phyloP scores from a whole-genome alignment of 2,113 vertebrate genomes.

The Chlamydotis undulata region DNA sequence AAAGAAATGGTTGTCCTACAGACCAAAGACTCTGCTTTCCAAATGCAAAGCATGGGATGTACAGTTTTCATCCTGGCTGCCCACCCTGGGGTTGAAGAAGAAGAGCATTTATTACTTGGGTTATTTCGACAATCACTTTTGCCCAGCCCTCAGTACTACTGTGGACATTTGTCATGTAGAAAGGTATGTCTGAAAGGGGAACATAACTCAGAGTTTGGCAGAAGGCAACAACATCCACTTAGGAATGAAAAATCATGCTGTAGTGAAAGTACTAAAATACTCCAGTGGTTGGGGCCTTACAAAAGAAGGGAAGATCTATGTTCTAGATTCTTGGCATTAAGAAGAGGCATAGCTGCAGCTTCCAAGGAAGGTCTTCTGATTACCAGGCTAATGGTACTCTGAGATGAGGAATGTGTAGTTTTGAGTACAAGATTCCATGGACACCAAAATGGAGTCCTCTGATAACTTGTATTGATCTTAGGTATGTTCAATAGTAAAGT shows the following conservation, averaged over 20 bases:
- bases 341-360: background rate
- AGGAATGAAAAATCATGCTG: background rate
- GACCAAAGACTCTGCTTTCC: background rate
- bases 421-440: background rate
- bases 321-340: background rate
- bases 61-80: background rate
- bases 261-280: background rate
- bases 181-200: background rate
- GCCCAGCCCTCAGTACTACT: background rate
- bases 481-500: background rate
- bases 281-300: background rate
- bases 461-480: background rate
- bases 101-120: background rate
- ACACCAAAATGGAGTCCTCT: background rate
- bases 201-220: background rate
- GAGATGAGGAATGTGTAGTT: background rate
- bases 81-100: background rate
- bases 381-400: background rate
- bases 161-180: background rate
- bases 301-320: background rate
- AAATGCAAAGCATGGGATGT: background rate
- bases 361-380: background rate
- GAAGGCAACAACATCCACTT: fast-evolving
- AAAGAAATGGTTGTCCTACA: background rate
- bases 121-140: background rate